Evolutionary conservation across 37 sponge, comb jelly and placozoan genomes (phyloP).

Genomic region (Geodia barretti): DNA sequence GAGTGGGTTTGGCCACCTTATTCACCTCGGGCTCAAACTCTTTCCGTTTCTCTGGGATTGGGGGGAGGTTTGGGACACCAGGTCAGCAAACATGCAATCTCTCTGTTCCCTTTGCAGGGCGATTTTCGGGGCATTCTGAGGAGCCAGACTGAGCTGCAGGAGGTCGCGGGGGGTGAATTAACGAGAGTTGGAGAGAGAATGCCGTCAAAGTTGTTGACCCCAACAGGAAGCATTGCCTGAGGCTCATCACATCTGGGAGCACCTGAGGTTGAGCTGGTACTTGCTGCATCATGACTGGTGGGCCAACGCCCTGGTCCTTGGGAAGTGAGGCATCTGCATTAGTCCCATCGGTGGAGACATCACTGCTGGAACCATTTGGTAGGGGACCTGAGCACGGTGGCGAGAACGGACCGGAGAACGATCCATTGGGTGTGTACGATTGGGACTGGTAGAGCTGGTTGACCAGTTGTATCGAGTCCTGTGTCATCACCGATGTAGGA

Average conservation of each 20-base stretch:
- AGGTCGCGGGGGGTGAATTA: background rate
- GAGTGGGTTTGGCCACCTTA: background rate
- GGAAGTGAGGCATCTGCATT: too few species aligned
- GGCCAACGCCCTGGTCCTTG: too few species aligned
- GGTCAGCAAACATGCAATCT: background rate
- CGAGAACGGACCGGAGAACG: background rate
- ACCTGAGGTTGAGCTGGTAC: too few species aligned
- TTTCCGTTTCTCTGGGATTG: background rate
- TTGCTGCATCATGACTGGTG: too few species aligned
- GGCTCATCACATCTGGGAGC: background rate
- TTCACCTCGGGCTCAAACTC: background rate
- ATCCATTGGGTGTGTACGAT: background rate
- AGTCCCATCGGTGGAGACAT: background rate
- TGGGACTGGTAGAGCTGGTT: constrained; percentile 6
- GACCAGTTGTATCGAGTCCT: background rate
- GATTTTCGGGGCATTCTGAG: background rate
- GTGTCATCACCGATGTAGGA: background rate
- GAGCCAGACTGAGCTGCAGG: too few species aligned
- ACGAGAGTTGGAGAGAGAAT: background rate
- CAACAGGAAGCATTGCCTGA: background rate
- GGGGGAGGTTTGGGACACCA: background rate
- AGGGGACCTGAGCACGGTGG: background rate
- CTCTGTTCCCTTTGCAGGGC: too few species aligned
- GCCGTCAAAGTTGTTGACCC: background rate
- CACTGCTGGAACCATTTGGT: background rate